Evolutionary conservation across 2,797 vertebrate genomes (phyloP).

Genomic region (Ficedula albicollis): DNA sequence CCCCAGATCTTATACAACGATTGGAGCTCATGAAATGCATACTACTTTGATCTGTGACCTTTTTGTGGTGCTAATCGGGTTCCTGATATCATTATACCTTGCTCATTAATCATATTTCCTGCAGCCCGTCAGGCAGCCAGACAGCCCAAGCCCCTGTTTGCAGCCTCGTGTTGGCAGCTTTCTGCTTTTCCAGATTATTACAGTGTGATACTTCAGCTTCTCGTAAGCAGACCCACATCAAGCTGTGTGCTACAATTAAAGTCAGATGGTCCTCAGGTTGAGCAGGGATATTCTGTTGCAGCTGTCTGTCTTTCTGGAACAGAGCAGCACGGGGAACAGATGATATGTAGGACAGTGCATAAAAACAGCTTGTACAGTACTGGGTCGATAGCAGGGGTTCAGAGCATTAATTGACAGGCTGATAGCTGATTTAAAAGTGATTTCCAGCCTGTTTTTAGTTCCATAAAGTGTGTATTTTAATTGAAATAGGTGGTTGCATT

Average conservation of each 20-base stretch:
- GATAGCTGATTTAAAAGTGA: slow-evolving; percentile 67
- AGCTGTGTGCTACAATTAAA: slow-evolving; percentile 85
- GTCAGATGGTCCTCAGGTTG: slow-evolving; percentile 86
- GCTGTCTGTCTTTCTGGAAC: slow-evolving; percentile 81
- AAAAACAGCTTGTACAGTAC: slow-evolving; percentile 79
- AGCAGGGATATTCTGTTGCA: slow-evolving; percentile 81
- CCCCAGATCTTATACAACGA: slow-evolving; percentile 72
- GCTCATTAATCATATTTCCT: slow-evolving; percentile 96
- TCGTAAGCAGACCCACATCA: slow-evolving; percentile 80
- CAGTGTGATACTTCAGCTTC: slow-evolving; percentile 78
- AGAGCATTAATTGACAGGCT: slow-evolving; percentile 77
- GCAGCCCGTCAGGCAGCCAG: slow-evolving; percentile 82
- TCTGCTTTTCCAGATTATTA: slow-evolving; percentile 83
- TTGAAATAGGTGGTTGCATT: background rate
- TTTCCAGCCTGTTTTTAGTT: slow-evolving; percentile 56
- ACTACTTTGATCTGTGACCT: slow-evolving; percentile 91
- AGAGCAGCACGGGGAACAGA: slow-evolving; percentile 73
- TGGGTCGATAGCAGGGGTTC: slow-evolving; percentile 71
- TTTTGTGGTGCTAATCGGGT: slow-evolving; percentile 92
- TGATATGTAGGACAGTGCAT: slow-evolving; percentile 78
- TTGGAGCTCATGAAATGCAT: slow-evolving; percentile 79
- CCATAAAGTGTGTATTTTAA: slow-evolving; percentile 23
- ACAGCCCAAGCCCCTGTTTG: slow-evolving; percentile 76
- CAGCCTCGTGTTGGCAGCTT: slow-evolving; percentile 80
- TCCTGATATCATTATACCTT: slow-evolving; percentile 92